phyloP scores from a whole-genome alignment of 2,888 invertebrate genomes.

The Melinaea marsaeus region DNA sequence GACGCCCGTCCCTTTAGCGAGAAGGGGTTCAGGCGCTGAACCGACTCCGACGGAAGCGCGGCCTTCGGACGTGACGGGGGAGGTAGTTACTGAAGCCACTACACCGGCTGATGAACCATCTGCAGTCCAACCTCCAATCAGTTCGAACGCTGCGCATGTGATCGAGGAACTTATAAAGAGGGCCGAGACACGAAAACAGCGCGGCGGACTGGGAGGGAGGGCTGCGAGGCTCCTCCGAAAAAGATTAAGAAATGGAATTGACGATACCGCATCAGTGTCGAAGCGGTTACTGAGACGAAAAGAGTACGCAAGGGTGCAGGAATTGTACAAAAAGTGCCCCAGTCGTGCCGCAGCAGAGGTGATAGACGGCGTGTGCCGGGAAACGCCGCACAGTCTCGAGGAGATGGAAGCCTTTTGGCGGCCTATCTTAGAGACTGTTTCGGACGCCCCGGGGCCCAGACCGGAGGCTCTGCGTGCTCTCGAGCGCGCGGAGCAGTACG shows the following conservation, averaged over 20 bases:
- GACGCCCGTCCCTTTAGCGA: conserved; percentile 8
- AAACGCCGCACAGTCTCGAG: conserved; percentile 21
- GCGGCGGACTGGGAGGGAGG: conserved; percentile 5
- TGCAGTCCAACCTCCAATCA: no score
- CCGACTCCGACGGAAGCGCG: neutral
- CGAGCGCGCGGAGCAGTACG: conserved; percentile 6
- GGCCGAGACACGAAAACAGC: neutral
- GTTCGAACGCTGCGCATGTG: conserved; percentile 3
- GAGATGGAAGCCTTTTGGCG: conserved; percentile 24
- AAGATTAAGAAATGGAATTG: neutral
- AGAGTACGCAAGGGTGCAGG: conserved; percentile 32
- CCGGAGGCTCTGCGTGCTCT: conserved; percentile 10
- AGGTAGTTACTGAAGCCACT: no score
- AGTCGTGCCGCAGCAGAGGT: conserved; percentile 28
- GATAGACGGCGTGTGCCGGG: conserved; percentile 20
- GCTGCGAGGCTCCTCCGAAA: conserved; percentile 9
- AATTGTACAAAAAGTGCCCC: conserved; percentile 24
- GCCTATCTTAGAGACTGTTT: conserved; percentile 5
- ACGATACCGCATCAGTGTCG: conserved; percentile 3
- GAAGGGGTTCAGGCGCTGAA: conserved; percentile 23
- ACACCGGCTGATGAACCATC: no score
- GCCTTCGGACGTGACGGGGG: no score
- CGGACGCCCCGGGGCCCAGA: conserved; percentile 14
- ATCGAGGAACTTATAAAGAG: conserved; percentile 13
- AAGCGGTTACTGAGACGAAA: conserved; percentile 18